Conservation (phyloP, 2,797 vertebrate genomes). For the Eulemur coronatus region DNA sequence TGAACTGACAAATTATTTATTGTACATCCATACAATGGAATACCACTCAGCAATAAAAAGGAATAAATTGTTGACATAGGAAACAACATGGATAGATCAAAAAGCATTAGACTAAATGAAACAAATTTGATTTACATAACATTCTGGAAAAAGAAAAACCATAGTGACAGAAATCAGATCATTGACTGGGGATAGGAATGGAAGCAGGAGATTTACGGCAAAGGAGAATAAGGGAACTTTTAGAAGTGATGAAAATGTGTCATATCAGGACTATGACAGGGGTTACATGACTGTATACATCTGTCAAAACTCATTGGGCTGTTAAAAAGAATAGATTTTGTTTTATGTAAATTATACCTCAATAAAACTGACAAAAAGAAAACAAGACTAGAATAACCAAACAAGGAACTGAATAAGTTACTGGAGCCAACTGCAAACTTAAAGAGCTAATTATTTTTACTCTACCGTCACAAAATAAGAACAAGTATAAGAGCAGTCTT, state of each 20-base stretch:
- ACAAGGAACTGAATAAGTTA: not conserved
- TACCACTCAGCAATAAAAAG: not conserved
- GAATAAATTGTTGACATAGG: not conserved
- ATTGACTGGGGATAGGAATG: not conserved
- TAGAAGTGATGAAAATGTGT: not conserved
- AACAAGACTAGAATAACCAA: not conserved
- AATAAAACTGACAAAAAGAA: not conserved
- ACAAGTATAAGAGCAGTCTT: not conserved
- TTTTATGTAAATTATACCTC: not conserved
- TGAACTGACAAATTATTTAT: not conserved
- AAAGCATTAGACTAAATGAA: not conserved
- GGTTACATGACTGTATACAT: not conserved
- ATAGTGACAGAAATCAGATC: not conserved
- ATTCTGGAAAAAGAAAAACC: not conserved
- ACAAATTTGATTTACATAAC: not conserved
- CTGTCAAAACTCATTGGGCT: not conserved
- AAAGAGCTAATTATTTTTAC: not conserved
- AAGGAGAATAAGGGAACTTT: not conserved
- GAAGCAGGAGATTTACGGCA: not conserved
- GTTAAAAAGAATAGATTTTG: not conserved
- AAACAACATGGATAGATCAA: not conserved
- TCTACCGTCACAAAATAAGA: not conserved
- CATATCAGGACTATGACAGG: not conserved
- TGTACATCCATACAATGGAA: not conserved
- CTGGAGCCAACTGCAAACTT: not conserved